phyloP scores from a whole-genome alignment of 64 coral and sea anemone genomes.

The Montipora foliosa region DNA sequence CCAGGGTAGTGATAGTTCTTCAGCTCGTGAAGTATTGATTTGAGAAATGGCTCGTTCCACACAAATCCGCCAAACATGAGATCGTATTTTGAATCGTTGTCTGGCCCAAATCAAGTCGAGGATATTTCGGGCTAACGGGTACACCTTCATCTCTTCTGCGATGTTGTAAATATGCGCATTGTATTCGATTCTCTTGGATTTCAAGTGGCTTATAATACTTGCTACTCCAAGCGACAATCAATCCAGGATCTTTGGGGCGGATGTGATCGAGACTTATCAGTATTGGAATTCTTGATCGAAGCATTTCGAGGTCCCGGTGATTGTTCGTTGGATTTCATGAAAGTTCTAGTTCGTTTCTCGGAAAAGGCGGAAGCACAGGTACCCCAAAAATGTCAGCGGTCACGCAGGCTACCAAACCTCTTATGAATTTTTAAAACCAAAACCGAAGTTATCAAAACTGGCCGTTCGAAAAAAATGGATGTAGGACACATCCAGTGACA shows the following conservation, averaged over 20 bases:
- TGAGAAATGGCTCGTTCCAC: slow-evolving; percentile 49
- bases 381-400: too few species aligned
- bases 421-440: too few species aligned
- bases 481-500: too few species aligned
- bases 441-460: too few species aligned
- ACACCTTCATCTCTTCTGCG: not conserved
- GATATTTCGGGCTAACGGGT: not conserved
- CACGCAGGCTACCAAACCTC: too few species aligned
- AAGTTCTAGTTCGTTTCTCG: too few species aligned
- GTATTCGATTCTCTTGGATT: slow-evolving; percentile 7
- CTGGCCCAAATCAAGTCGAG: not conserved
- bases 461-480: too few species aligned
- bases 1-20: slow-evolving; percentile 8
- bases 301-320: not conserved
- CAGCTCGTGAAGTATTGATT: slow-evolving; percentile 9
- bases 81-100: slow-evolving; percentile 33
- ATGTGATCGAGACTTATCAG: slow-evolving; percentile 24
- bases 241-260: slow-evolving; percentile 23
- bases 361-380: too few species aligned
- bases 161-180: slow-evolving; percentile 12
- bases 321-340: too few species aligned
- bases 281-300: slow-evolving; percentile 23
- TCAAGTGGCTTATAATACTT: slow-evolving; percentile 3
- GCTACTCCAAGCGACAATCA: slow-evolving; percentile 22
- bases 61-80: slow-evolving; percentile 49